A percentile compares a stretch with the other conserved stretches of the same genome.
These are phyloP conservation scores for Helleia helle DNA, from an alignment of 2,888 invertebrate species.

Conservation along the genomic window DNA sequence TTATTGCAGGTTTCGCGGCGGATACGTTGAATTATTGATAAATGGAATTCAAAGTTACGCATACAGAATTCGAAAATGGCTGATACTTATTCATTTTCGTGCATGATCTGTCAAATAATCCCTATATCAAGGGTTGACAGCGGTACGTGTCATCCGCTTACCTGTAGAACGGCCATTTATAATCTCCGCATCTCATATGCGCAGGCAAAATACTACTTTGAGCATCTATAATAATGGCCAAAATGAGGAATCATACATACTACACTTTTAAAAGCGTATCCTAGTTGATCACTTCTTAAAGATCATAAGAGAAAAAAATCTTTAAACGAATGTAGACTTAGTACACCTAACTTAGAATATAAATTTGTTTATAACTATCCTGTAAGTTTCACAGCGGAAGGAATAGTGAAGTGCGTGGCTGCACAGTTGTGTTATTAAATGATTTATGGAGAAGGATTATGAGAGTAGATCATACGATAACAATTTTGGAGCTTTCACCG, in stretches of 20 bases:
- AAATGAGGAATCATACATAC: conserved; percentile 28
- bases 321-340: conserved; percentile 10
- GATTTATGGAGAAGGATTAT: conserved; percentile 71
- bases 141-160: conserved; percentile 59
- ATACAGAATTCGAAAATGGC: conserved; percentile 13
- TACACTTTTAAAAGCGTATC: conserved; percentile 23
- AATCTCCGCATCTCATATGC: conserved; percentile 25
- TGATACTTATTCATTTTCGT: conserved; percentile 45
- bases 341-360: neutral
- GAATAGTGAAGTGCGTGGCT: conserved; percentile 69
- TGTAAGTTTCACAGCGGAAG: conserved; percentile 44
- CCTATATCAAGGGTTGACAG: conserved; percentile 67
- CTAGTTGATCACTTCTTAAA: neutral
- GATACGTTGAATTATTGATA: too few relatives aligned
- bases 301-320: neutral
- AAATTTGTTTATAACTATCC: conserved; percentile 7
- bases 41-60: too few relatives aligned
- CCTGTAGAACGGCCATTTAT: conserved; percentile 47
- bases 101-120: conserved; percentile 64
- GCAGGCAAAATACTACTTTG: neutral
- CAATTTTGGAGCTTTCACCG: conserved; percentile 40
- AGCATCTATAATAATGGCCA: neutral
- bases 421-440: conserved; percentile 72
- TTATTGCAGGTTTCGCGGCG: too few relatives aligned
- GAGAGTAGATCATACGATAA: conserved; percentile 30